phyloP scores from a whole-genome alignment of 2,888 invertebrate species.

The Emmelina monodactyla region DNA sequence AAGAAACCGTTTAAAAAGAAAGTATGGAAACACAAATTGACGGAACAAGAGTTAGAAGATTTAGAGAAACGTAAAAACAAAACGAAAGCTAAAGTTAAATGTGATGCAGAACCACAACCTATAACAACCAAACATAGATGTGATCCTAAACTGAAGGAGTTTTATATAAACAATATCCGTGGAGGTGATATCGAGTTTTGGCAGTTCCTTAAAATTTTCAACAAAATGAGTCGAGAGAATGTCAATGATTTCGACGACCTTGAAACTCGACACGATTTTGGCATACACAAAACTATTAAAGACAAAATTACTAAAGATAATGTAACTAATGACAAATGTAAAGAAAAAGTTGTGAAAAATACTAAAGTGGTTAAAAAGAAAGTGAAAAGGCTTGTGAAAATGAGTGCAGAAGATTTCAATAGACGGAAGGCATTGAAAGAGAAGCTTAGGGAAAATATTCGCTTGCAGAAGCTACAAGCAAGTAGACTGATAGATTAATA shows the following conservation, averaged over 20 bases:
- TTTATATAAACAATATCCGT: constrained; percentile 39
- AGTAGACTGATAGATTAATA: too few relatives aligned
- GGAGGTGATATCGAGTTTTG: constrained; percentile 48
- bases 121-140: constrained; percentile 41
- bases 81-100: neutral
- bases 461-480: too few relatives aligned
- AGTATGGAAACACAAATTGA: constrained; percentile 31
- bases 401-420: too few relatives aligned
- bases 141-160: constrained; percentile 34
- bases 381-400: too few relatives aligned
- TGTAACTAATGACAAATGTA: too few relatives aligned
- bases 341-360: too few relatives aligned
- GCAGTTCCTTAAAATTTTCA: constrained; percentile 51
- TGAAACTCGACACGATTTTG: constrained; percentile 30
- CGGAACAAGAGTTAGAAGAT: constrained; percentile 5
- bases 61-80: neutral
- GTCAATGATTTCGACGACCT: constrained; percentile 37
- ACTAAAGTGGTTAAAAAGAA: too few relatives aligned
- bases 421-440: too few relatives aligned
- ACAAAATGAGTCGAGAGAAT: constrained; percentile 39
- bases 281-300: too few relatives aligned
- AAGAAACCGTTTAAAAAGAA: constrained; percentile 37
- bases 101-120: constrained; percentile 31
- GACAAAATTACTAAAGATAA: too few relatives aligned
- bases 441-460: too few relatives aligned